Percentiles rank a stretch among this genome's conserved stretches.
These are phyloP conservation scores for Sebastes trivittatus DNA, from an alignment of 2,797 vertebrate genomes.

Conservation along the genomic window DNA sequence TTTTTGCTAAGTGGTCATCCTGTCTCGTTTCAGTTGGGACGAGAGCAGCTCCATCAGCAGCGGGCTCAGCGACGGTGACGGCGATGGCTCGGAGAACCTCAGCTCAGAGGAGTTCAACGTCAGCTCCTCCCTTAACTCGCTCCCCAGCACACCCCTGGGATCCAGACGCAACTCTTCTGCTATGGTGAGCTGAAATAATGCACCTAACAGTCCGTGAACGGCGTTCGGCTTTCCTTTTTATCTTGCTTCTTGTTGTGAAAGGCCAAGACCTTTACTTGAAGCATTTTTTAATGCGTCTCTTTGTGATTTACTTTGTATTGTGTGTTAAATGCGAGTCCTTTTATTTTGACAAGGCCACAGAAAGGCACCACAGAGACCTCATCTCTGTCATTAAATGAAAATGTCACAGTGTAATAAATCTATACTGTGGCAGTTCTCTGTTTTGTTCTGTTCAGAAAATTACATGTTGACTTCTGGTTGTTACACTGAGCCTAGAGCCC, in stretches of 20 bases:
- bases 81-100: conserved; percentile 92
- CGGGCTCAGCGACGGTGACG: conserved; percentile 92
- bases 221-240: neutral
- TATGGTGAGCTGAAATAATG: conserved; percentile 83
- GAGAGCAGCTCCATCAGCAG: conserved; percentile 99
- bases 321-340: conserved; percentile 9
- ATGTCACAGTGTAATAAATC: neutral
- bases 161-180: conserved; percentile 92
- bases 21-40: conserved; percentile 89
- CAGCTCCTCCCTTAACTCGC: conserved; percentile 96
- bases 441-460: neutral
- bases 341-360: conserved; percentile 37
- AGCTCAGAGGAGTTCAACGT: conserved; percentile 98
- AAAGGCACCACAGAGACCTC: conserved; percentile 24
- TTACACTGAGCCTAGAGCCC: neutral
- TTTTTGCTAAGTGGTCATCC: conserved; percentile 1
- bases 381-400: conserved; percentile 25
- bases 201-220: neutral
- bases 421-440: neutral
- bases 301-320: conserved; percentile 28
- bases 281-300: conserved; percentile 2
- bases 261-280: conserved; percentile 1
- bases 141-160: conserved; percentile 92
- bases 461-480: neutral
- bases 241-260: neutral